Evolutionary conservation across 1,140 invertebrate genomes (phyloP), one percentile per base, ranked within the genome.

Genomic region (Musca vetustissima): DNA sequence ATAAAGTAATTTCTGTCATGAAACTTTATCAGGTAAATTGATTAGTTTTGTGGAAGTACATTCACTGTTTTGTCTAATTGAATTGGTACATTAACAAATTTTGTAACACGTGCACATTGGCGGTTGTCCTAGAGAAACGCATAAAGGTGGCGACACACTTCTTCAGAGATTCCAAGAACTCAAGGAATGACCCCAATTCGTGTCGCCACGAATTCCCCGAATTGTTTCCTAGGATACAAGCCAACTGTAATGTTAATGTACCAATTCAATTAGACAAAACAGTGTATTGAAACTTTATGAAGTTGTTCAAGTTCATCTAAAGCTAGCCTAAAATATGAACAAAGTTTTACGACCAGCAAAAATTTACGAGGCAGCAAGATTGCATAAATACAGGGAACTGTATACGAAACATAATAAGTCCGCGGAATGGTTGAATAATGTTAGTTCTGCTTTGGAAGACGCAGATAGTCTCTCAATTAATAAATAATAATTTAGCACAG

Each of bases 291-390:
- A 43, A 50, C 71, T 72, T 8, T 22, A 68, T 14, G 19, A 68
- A 24, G 67, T 68, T 1, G 61, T 68, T 61, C 67, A 68, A 49
- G 25, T 67, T 36, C 52, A 67, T 22, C 53, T 67, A 4, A 67
- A 67, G 36, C 13, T 4, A 28, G 50, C 15, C 21, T 67, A 14
- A 15, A 53, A 67, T 55, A 67, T 22, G 53, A 67, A n/a, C 66
- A 67, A 8, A 55, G 36, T 55, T 67, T 32, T 21, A 48, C 72
- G 70, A 25, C 67, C 11, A n/a, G 52, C 17, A 7, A 68, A 68
- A 61, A 53, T 68, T 14, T 22, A 43, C 8, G 53, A 68, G 14
- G 67, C n/a, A n/a, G n/a, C n/a, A n/a, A n/a, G n/a, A 68, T 24
- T 59, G 43, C 14, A 19, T 57, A 4, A 24, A 15, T 11, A 68